Evolutionary conservation across 1,140 invertebrate genomes (phyloP), one percentile per base, ranked within the genome.

Genomic region (Drosophila funebris): DNA sequence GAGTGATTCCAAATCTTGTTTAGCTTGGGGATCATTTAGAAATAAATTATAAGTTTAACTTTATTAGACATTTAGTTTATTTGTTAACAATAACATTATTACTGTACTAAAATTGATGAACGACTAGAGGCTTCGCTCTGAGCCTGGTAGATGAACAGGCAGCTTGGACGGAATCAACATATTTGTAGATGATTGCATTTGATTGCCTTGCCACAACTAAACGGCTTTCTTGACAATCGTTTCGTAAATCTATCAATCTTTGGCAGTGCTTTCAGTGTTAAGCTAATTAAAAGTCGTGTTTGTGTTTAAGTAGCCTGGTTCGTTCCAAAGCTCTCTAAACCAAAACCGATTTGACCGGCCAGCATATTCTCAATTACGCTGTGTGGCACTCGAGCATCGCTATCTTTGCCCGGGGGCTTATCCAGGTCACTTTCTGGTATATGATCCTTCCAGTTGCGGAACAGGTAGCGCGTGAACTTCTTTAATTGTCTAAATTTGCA

Each of bases 401-500:
- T 57, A 5, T 43, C 54, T 7, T 43, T 46, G 16, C 7, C 24
- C 7, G 68, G 71, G 31, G 78, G 83, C 39, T 83, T 88, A 60
- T 39, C 69, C 52, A 85, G 56, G 48, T 96, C 93, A 68, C 96
- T 96, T 0, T 95, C 96, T 0, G 97, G 97, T 14, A 98, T 93
- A 91, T 98, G 97, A 90, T 98, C 96, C 89, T 97, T 97, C 97
- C 97, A 98, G 84, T 96, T 97, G 57, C 97, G 93, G 77, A 98
- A 97, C 39, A 98, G 93, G 91, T 98, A 98, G 24, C 97, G 93
- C 0, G 97, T 98, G 79, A 98, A 98, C 90, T 98, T 98, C 66
- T 97, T 93, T 8, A 98, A 92, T 82, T 98, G 97, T 39, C 97
- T 93, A 88, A 98, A 98, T 91, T 98, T 98, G 92, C 97, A 98